Evolutionary conservation across 2,113 vertebrate species (phyloP).

Genomic region (Mungos mungo): DNA sequence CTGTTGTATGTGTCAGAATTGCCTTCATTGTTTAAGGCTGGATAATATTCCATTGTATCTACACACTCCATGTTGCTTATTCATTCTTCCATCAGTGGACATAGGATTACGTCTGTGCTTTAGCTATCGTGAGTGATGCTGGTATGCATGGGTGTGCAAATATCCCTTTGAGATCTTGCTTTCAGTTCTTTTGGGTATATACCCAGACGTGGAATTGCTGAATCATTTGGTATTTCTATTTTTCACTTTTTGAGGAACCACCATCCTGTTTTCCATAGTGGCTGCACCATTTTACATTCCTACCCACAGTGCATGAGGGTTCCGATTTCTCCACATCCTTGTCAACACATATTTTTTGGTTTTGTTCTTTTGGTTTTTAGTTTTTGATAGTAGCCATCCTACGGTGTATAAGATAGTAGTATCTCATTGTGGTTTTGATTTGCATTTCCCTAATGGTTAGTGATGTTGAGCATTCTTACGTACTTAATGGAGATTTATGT

Average conservation of each 20-base stretch:
- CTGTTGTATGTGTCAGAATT: neutral
- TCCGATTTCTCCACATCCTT: neutral
- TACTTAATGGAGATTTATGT: neutral
- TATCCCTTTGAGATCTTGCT: neutral
- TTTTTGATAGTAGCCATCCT: neutral
- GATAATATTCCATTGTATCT: neutral
- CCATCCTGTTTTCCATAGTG: neutral
- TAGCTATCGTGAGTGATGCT: neutral
- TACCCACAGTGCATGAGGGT: neutral
- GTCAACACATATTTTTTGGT: neutral
- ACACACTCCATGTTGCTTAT: neutral
- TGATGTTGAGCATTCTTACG: neutral
- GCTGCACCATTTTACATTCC: neutral
- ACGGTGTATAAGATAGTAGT: neutral
- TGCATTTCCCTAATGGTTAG: neutral
- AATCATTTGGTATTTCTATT: neutral
- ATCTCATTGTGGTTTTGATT: neutral
- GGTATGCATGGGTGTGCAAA: neutral
- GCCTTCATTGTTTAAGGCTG: neutral
- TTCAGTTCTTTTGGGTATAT: neutral
- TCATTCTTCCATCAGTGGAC: neutral
- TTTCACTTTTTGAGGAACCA: neutral
- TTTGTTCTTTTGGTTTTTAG: neutral
- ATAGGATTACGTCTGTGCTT: neutral
- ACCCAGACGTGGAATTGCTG: neutral